Conservation (phyloP, 2,888 invertebrate genomes). For the Tridacna crocea region DNA sequence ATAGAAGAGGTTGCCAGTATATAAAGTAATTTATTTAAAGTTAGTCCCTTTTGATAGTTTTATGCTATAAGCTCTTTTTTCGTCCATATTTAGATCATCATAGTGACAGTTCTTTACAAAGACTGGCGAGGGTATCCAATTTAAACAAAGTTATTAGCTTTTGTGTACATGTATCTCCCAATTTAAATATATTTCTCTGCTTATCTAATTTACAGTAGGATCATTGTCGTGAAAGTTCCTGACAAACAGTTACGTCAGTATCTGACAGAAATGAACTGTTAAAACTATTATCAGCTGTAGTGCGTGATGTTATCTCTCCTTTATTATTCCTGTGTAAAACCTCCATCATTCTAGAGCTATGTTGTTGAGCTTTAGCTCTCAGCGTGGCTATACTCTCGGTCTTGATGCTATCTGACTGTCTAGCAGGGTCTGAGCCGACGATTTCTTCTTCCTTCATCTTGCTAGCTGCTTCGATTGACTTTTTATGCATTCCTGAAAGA, state of each 20-base stretch:
- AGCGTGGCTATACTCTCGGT: conserved; percentile 97
- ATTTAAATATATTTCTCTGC: neutral
- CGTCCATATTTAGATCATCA: no score
- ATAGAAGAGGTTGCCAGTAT: no score
- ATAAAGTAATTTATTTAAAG: no score
- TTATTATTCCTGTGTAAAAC: conserved; percentile 68
- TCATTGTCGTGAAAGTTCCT: conserved; percentile 45
- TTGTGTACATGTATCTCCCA: no score
- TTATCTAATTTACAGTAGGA: neutral
- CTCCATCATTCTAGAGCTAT: conserved; percentile 85
- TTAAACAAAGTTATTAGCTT: no score
- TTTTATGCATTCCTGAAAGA: conserved; percentile 97
- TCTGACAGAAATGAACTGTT: conserved; percentile 67
- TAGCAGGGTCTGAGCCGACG: conserved; percentile 87
- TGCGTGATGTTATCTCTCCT: conserved; percentile 24
- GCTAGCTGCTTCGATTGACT: conserved; percentile 98
- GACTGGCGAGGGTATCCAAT: no score
- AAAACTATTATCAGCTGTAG: conserved; percentile 53
- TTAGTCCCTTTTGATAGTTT: no score
- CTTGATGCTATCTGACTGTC: conserved; percentile 86
- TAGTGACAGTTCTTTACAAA: no score
- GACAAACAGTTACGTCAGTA: conserved; percentile 37
- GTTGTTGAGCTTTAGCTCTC: conserved; percentile 97
- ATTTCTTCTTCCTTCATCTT: conserved; percentile 92
- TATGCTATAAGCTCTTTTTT: no score